Evolutionary conservation across 1,140 invertebrate species (phyloP).

Genomic region (Subanguina moxae): DNA sequence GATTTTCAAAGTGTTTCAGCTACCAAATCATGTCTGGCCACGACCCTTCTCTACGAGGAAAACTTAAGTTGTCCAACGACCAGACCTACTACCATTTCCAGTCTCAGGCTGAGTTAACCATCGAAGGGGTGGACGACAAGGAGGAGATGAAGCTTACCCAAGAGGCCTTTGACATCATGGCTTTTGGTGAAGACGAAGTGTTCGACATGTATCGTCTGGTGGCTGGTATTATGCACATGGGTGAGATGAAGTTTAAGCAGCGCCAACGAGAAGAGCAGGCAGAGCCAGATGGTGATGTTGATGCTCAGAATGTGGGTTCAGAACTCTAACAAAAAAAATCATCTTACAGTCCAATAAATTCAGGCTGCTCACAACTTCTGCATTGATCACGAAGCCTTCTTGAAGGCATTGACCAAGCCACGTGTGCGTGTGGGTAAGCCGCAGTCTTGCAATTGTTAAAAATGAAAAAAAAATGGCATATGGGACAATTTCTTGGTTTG

Average conservation of each 20-base stretch:
- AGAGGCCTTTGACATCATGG: conserved; percentile 92
- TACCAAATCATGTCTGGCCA: conserved; percentile 98
- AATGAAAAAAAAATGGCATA: too few relatives aligned
- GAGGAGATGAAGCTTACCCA: conserved; percentile 86
- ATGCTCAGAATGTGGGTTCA: conserved; percentile 14
- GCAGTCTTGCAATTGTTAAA: conserved; percentile 46
- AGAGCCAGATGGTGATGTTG: conserved; percentile 83
- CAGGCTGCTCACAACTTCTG: conserved; percentile 65
- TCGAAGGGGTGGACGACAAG: conserved; percentile 90
- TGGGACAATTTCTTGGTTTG: too few relatives aligned
- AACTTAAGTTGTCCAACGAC: conserved; percentile 57
- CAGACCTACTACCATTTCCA: conserved; percentile 68
- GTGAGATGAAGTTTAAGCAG: conserved; percentile 93
- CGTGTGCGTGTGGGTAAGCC: conserved; percentile 65
- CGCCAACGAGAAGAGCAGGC: conserved; percentile 98
- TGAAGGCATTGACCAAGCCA: conserved; percentile 66
- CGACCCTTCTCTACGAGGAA: conserved; percentile 70
- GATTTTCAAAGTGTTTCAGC: not conserved
- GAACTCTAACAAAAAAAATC: not conserved
- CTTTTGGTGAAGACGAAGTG: conserved; percentile 89
- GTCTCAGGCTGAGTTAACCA: conserved; percentile 92
- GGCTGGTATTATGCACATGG: conserved; percentile 92
- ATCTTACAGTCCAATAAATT: conserved; percentile 60
- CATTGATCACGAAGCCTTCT: conserved; percentile 65
- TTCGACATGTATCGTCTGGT: conserved; percentile 92